A percentile compares a stretch with the other conserved stretches of the same genome.
Conservation (phyloP, 2,888 invertebrate genomes). For the Hedya salicella region DNA sequence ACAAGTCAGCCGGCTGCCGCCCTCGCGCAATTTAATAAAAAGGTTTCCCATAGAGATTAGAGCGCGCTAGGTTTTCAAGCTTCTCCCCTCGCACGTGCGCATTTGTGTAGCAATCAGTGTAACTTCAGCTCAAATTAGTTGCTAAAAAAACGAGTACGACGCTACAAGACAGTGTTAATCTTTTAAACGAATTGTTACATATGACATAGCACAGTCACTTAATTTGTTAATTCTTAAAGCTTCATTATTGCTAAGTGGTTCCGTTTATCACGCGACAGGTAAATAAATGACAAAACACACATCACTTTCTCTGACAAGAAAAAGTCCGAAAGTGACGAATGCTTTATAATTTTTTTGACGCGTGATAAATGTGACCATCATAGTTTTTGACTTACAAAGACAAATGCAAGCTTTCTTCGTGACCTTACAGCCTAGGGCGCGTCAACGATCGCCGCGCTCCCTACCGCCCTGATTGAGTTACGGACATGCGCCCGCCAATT, state of each 20-base stretch:
- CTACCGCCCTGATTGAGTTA: conserved; percentile 75
- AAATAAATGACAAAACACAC: no score
- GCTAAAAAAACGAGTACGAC: conserved; percentile 2
- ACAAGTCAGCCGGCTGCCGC: conserved; percentile 70
- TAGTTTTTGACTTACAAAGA: not conserved
- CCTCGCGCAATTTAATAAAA: conserved; percentile 78
- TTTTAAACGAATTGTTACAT: no score
- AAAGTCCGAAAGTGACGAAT: no score
- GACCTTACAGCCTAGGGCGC: not conserved
- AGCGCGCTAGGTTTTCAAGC: conserved; percentile 33
- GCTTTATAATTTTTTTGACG: no score
- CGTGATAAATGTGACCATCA: no score
- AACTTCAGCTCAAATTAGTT: conserved; percentile 30
- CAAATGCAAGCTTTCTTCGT: not conserved
- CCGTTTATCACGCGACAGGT: no score
- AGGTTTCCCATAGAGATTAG: conserved; percentile 77
- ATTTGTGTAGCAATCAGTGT: conserved; percentile 36
- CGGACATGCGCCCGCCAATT: conserved; percentile 81
- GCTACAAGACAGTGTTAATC: not conserved
- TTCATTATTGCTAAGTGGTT: no score
- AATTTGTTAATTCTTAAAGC: no score
- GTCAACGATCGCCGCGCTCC: not conserved
- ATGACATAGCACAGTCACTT: no score
- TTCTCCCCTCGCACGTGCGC: conserved; percentile 34
- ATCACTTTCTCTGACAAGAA: no score